Conservation (phyloP, 2,888 invertebrate species). For the Neoitamus cyanurus region DNA sequence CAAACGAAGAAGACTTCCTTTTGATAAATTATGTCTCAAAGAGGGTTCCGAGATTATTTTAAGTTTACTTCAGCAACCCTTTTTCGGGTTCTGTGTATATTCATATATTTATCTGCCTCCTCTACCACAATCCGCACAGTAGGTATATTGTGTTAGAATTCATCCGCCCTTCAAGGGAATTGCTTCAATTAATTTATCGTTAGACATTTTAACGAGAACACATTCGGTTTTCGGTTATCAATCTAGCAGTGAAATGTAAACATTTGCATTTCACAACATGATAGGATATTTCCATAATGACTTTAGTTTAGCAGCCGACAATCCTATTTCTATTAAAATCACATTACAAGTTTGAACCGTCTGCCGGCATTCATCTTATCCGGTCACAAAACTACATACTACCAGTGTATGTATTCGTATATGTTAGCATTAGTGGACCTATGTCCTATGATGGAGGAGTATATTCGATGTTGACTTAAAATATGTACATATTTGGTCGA, state of each 20-base stretch:
- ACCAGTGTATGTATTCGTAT: no score
- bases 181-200: neutral
- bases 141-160: neutral
- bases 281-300: neutral
- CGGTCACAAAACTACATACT: neutral
- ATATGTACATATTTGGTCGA: no score
- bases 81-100: neutral
- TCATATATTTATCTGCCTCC: neutral
- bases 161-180: neutral
- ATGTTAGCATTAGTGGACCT: no score
- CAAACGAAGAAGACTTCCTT: neutral
- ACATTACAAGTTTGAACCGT: neutral
- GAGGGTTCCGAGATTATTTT: neutral
- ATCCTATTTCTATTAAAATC: neutral
- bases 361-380: neutral
- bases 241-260: neutral
- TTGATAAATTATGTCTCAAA: neutral
- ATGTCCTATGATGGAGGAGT: no score
- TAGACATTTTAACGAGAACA: neutral
- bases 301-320: neutral
- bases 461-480: no score
- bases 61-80: neutral
- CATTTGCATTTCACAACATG: neutral
- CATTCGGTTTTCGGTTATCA: neutral
- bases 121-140: neutral